Conservation (phyloP, 2,797 vertebrate genomes). For the Myotis pilosus region DNA sequence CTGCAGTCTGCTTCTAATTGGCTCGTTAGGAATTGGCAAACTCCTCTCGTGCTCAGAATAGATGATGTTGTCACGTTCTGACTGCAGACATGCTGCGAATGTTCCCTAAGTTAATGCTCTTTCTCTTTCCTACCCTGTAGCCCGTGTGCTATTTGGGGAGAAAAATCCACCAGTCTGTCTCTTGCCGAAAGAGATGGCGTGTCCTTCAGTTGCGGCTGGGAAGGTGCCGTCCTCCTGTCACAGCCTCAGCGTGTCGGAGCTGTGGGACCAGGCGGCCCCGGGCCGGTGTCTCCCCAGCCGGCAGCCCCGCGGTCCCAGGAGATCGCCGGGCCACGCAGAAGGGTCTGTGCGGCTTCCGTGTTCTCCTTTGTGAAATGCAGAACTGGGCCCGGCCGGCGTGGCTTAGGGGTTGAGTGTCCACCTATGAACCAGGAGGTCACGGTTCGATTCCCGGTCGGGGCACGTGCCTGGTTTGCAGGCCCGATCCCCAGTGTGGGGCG, state of each 20-base stretch:
- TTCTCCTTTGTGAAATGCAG: background rate
- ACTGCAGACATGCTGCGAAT: slow-evolving; percentile 25
- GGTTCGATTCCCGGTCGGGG: too few species aligned
- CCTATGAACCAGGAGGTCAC: too few species aligned
- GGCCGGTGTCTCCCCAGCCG: too few species aligned
- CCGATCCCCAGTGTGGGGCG: too few species aligned
- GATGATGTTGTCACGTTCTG: slow-evolving; percentile 11
- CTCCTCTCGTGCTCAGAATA: slow-evolving; percentile 63
- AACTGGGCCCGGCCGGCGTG: too few species aligned
- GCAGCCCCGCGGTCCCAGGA: background rate
- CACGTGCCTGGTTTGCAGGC: too few species aligned
- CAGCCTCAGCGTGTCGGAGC: background rate
- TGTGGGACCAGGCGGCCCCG: background rate
- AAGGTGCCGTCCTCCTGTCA: rapidly evolving
- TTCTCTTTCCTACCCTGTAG: background rate
- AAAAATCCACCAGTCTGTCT: background rate
- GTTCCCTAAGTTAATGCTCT: background rate
- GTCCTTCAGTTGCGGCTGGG: background rate
- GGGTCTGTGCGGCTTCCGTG: background rate
- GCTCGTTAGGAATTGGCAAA: slow-evolving; percentile 60
- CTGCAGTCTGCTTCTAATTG: slow-evolving; percentile 63
- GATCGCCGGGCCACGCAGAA: rapidly evolving
- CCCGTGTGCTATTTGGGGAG: background rate
- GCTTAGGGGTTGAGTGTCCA: too few species aligned
- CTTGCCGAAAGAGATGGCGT: background rate